Percentiles rank a stretch among this genome's conserved stretches.
Evolutionary conservation across 2,113 vertebrate species (phyloP).

Genomic region (Thymallus thymallus): DNA sequence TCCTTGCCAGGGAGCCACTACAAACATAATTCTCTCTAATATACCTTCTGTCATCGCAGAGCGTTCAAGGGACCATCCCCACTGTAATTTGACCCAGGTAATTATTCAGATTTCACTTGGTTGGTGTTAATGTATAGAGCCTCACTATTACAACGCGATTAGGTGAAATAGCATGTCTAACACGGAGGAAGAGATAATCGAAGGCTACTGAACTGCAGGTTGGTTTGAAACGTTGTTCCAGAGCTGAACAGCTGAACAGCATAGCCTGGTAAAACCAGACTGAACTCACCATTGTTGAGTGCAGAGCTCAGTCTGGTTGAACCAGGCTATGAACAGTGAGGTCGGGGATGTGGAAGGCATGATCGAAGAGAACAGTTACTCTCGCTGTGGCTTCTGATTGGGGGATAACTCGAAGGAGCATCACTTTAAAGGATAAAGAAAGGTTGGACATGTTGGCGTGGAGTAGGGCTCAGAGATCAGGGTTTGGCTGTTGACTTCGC

Average conservation of each 20-base stretch:
- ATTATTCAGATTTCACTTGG: slow-evolving; percentile 71
- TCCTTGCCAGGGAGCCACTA: slow-evolving; percentile 63
- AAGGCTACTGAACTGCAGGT: slow-evolving; percentile 51
- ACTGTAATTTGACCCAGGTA: too few relatives aligned
- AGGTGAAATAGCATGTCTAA: slow-evolving; percentile 73
- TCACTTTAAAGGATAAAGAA: slow-evolving; percentile 48
- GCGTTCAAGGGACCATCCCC: too few relatives aligned
- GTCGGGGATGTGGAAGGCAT: slow-evolving; percentile 40
- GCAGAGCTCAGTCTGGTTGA: too few relatives aligned
- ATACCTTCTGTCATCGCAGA: slow-evolving; percentile 68
- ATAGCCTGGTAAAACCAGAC: background rate
- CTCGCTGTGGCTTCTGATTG: slow-evolving; percentile 40
- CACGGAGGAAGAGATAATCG: slow-evolving; percentile 66
- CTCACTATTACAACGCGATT: slow-evolving; percentile 66
- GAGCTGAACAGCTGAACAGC: slow-evolving; percentile 21
- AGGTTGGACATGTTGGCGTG: slow-evolving; percentile 24
- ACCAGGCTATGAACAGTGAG: slow-evolving; percentile 14
- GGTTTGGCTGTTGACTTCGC: slow-evolving; percentile 54
- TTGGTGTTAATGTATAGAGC: slow-evolving; percentile 72
- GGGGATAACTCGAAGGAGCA: slow-evolving; percentile 34
- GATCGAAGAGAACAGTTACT: background rate
- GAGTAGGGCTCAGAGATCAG: slow-evolving; percentile 31
- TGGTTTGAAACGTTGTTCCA: slow-evolving; percentile 52
- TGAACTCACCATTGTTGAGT: too few relatives aligned
- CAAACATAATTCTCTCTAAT: slow-evolving; percentile 74